Evolutionary conservation across 2,888 invertebrate species (phyloP).

Genomic region (Meiosimyza decipiens): DNA sequence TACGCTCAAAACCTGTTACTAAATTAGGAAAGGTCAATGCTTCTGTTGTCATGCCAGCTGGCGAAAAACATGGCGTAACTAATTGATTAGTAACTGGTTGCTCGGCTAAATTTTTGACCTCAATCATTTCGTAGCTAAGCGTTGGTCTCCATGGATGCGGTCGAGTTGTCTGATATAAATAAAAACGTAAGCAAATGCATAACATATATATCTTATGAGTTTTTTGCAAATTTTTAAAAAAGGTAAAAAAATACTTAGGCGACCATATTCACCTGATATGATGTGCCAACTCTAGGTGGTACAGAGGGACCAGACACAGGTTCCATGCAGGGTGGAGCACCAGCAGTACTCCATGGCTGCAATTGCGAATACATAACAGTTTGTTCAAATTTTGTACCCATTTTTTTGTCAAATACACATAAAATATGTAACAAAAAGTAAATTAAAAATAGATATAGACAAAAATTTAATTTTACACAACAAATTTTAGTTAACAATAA

Average conservation of each 20-base stretch:
- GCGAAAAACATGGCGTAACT: conserved; percentile 74
- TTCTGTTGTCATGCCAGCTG: conserved; percentile 75
- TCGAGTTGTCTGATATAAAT: conserved; percentile 70
- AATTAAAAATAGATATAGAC: conserved; percentile 15
- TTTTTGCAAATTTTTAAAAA: neutral
- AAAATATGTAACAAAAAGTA: conserved; percentile 32
- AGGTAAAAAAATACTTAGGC: neutral
- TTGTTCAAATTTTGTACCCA: conserved; percentile 51
- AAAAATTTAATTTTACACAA: conserved; percentile 29
- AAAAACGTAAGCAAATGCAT: conserved; percentile 13
- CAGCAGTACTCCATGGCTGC: conserved; percentile 79
- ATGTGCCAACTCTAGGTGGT: conserved; percentile 75
- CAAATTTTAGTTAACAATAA: conserved; percentile 30
- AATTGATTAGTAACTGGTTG: conserved; percentile 81
- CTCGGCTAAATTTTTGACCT: conserved; percentile 75
- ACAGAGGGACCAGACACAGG: conserved; percentile 72
- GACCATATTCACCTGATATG: conserved; percentile 68
- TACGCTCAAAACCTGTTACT: conserved; percentile 83
- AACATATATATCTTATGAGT: conserved; percentile 12
- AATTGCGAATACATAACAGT: conserved; percentile 71
- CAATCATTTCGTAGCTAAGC: conserved; percentile 81
- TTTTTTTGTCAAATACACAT: conserved; percentile 39
- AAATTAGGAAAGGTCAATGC: conserved; percentile 84
- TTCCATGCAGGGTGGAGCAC: conserved; percentile 74
- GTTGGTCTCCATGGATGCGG: conserved; percentile 85